phyloP scores from a whole-genome alignment of 1,140 invertebrate species.

The Drosophila malerkotliana region DNA sequence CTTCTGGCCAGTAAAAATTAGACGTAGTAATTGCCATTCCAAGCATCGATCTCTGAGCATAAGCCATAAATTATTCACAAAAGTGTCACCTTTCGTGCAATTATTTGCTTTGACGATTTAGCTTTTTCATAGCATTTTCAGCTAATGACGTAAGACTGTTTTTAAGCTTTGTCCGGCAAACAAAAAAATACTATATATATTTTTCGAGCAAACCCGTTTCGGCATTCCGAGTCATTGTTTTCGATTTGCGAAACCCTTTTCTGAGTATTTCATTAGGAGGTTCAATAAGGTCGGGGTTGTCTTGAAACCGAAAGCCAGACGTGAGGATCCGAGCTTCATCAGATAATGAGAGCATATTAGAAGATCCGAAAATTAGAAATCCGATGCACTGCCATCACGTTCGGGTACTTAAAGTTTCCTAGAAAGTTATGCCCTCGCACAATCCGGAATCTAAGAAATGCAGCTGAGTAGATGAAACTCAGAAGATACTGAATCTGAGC shows the following conservation, averaged over 20 bases:
- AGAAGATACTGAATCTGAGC: constrained; percentile 37
- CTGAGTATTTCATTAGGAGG: constrained; percentile 22
- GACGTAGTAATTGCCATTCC: background rate
- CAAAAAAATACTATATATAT: background rate
- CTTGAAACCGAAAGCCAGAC: constrained; percentile 67
- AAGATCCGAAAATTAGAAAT: constrained; percentile 77
- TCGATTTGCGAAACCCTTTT: constrained; percentile 62
- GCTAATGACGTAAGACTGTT: constrained; percentile 62
- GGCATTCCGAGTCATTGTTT: constrained; percentile 55
- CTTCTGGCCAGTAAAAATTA: constrained; percentile 9
- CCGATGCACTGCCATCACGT: constrained; percentile 63
- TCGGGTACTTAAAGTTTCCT: constrained; percentile 62
- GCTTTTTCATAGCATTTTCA: constrained; percentile 35
- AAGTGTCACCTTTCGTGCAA: constrained; percentile 27
- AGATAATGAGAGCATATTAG: constrained; percentile 65
- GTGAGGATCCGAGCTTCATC: constrained; percentile 50
- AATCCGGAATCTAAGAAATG: constrained; percentile 43
- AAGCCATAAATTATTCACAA: constrained; percentile 18
- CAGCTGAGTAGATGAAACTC: constrained; percentile 51
- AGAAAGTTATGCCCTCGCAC: constrained; percentile 64
- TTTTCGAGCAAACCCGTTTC: constrained; percentile 57
- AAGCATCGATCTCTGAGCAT: constrained; percentile 10
- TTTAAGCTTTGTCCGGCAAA: constrained; percentile 18
- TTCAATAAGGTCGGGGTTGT: constrained; percentile 62
- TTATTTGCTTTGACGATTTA: constrained; percentile 14